These are phyloP conservation scores for Thunnus albacares DNA, from an alignment of 2,797 vertebrate genomes.

Conservation along the genomic window DNA sequence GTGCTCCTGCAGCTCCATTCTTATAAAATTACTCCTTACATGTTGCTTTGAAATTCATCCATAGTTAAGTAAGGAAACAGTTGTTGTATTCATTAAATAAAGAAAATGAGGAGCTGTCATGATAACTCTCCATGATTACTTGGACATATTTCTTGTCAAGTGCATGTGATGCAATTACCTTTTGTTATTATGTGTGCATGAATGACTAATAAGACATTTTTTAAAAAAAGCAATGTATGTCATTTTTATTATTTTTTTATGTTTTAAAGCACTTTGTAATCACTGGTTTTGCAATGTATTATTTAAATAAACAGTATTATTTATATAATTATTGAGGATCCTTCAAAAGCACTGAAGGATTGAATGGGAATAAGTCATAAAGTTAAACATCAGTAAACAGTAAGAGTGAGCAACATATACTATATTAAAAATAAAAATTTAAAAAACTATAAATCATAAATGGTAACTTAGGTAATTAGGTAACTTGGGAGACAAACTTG, in stretches of 20 bases:
- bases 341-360: too few relatives aligned
- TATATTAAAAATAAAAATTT: neutral
- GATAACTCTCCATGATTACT: neutral
- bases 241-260: too few relatives aligned
- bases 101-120: neutral
- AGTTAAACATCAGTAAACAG: neutral
- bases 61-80: neutral
- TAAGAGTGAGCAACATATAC: neutral
- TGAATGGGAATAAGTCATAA: neutral
- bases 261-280: too few relatives aligned
- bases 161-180: neutral
- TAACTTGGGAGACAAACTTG: neutral
- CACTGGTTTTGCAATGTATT: too few relatives aligned
- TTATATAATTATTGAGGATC: too few relatives aligned
- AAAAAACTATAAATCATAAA: neutral
- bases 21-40: conserved; percentile 4
- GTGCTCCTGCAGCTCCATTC: neutral
- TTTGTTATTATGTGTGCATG: neutral
- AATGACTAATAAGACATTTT: too few relatives aligned
- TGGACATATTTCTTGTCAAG: too few relatives aligned
- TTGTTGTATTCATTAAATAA: neutral
- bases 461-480: neutral
- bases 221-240: too few relatives aligned
- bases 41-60: conserved; percentile 11
- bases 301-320: too few relatives aligned